Percentiles rank a stretch among this genome's conserved stretches.
phyloP scores from a whole-genome alignment of 2,797 vertebrate genomes.

The Sphaeramia orbicularis region DNA sequence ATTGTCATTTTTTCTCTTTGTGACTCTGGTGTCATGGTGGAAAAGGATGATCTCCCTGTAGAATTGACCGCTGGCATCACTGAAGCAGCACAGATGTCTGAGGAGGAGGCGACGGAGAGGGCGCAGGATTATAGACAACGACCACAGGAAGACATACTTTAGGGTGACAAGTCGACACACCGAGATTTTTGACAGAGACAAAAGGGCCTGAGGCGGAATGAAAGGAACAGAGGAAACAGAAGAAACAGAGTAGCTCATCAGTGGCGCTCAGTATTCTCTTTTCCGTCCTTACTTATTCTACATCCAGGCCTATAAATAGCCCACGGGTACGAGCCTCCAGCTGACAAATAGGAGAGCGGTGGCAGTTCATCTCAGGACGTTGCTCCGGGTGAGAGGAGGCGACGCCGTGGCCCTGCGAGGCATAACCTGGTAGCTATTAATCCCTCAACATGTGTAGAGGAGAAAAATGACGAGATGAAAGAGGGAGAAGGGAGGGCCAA shows the following conservation, averaged over 20 bases:
- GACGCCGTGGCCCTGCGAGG: conserved; percentile 40
- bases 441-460: conserved; percentile 54
- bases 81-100: conserved; percentile 51
- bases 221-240: conserved; percentile 25
- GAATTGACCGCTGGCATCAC: conserved; percentile 43
- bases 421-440: conserved; percentile 65
- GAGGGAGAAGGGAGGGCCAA: conserved; percentile 15
- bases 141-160: conserved; percentile 27
- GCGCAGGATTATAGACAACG: conserved; percentile 36
- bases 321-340: conserved; percentile 46
- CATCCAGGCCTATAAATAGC: conserved; percentile 54
- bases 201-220: conserved; percentile 11
- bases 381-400: conserved; percentile 57
- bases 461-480: conserved; percentile 47
- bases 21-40: conserved; percentile 12
- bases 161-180: conserved; percentile 24
- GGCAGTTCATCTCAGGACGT: conserved; percentile 68
- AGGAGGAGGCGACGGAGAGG: conserved; percentile 48
- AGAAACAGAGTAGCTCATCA: conserved; percentile 36
- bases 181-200: conserved; percentile 38
- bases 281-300: conserved; percentile 37
- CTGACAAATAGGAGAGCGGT: conserved; percentile 61
- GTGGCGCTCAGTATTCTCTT: conserved; percentile 30
- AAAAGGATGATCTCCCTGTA: conserved; percentile 45
- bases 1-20: conserved; percentile 13